Conservation (phyloP, 2,113 vertebrate genomes). For the Benitochromis conjunctus region DNA sequence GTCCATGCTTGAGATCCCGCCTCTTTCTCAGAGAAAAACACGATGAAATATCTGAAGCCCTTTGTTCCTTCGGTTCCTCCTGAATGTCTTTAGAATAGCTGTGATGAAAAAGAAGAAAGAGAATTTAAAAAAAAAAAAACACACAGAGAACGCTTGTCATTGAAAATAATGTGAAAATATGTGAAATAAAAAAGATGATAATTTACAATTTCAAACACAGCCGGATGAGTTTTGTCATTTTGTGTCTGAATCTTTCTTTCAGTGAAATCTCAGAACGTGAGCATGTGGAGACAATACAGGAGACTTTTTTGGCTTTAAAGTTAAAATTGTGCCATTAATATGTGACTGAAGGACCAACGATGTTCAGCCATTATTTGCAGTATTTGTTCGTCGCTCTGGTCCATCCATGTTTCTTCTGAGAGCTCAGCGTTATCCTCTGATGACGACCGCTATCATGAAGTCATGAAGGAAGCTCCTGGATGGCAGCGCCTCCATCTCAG, state of each 20-base stretch:
- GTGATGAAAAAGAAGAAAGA: slow-evolving; percentile 48
- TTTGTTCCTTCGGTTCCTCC: slow-evolving; percentile 30
- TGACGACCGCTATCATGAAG: neutral
- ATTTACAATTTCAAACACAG: slow-evolving; percentile 59
- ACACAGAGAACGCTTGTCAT: slow-evolving; percentile 37
- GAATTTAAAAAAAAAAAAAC: neutral
- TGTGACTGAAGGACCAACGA: neutral
- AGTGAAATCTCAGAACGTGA: too few species aligned
- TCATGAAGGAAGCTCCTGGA: fast-evolving
- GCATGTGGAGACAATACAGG: neutral
- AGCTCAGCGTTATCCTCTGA: neutral
- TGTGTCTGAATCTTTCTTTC: neutral
- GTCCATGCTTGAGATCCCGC: slow-evolving; percentile 22
- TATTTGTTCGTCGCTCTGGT: neutral
- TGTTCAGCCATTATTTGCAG: neutral
- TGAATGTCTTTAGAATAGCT: slow-evolving; percentile 59
- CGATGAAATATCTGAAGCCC: neutral
- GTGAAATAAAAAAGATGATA: slow-evolving; percentile 63
- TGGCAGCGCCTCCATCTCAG: neutral
- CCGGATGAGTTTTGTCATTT: neutral
- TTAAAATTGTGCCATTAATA: neutral
- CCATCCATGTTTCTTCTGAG: fast-evolving
- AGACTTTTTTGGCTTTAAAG: fast-evolving
- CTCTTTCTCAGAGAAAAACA: neutral
- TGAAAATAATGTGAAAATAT: slow-evolving; percentile 59